Evolutionary conservation across 2,888 invertebrate genomes (phyloP).

Genomic region (Sinodicranocentrus sp.): DNA sequence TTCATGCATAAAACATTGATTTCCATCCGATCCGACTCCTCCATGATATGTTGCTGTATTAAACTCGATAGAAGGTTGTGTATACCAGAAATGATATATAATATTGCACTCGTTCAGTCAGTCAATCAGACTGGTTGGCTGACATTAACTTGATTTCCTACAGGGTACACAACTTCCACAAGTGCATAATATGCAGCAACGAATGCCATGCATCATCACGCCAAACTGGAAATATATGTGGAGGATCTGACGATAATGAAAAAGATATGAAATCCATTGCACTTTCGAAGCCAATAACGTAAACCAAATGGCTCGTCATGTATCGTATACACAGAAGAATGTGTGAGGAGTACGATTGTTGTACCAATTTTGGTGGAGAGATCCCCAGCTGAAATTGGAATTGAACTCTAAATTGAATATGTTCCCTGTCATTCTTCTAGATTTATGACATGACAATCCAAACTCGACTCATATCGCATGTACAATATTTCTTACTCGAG

Average conservation of each 20-base stretch:
- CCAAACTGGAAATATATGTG: not conserved
- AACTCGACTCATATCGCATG: conserved; percentile 29
- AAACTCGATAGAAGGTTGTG: not conserved
- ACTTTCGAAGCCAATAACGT: not conserved
- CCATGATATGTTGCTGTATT: conserved; percentile 25
- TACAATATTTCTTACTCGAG: conserved; percentile 4
- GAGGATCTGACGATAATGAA: conserved; percentile 5
- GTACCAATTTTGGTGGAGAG: conserved; percentile 36
- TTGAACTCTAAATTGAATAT: conserved; percentile 64
- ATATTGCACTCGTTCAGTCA: conserved; percentile 39
- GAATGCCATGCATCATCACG: not conserved
- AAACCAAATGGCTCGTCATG: no score
- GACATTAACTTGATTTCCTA: conserved; percentile 42
- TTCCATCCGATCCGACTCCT: no score
- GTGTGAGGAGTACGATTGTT: not conserved
- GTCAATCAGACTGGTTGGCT: conserved; percentile 14
- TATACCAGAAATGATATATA: not conserved
- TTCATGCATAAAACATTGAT: conserved; percentile 51
- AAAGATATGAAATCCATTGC: conserved; percentile 6
- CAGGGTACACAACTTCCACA: not conserved
- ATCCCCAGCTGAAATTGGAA: conserved; percentile 59
- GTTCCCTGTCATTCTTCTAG: conserved; percentile 55
- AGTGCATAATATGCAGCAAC: not conserved
- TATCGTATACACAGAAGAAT: no score
- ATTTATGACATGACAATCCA: conserved; percentile 58